These are phyloP conservation scores for Orthosia gothica DNA, from an alignment of 2,888 invertebrate genomes.

Conservation along the genomic window DNA sequence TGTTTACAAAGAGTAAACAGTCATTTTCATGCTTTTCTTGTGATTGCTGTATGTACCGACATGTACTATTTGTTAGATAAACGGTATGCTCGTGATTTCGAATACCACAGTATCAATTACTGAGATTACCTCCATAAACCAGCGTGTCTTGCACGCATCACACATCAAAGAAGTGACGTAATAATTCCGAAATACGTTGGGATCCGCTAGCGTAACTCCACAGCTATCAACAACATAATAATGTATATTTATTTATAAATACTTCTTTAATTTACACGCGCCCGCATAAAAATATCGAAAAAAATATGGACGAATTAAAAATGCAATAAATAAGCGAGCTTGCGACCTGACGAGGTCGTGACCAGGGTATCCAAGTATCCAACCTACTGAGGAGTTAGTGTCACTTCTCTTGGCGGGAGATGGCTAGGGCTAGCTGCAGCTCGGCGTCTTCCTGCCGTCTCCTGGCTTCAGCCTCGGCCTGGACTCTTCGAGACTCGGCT, in stretches of 20 bases:
- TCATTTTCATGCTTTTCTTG: not conserved
- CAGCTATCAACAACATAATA: conserved; percentile 37
- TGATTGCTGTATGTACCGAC: not conserved
- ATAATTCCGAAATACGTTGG: conserved; percentile 17
- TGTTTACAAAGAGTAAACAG: not conserved
- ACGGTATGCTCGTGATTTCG: conserved; percentile 5
- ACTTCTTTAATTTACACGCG: conserved; percentile 48
- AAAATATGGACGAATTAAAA: conserved; percentile 56
- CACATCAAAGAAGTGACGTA: not conserved
- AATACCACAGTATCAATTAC: conserved; percentile 7
- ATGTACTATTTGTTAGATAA: conserved; percentile 2
- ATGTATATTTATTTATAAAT: conserved; percentile 48
- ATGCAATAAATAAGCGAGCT: conserved; percentile 45
- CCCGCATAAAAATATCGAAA: conserved; percentile 50
- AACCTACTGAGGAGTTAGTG: fast-evolving
- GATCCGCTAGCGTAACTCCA: conserved; percentile 17
- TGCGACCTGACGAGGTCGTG: not conserved
- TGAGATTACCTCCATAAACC: conserved; percentile 22
- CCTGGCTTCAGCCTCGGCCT: conserved; percentile 92
- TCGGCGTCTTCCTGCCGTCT: conserved; percentile 94
- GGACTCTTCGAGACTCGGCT: conserved; percentile 91
- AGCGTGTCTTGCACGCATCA: not conserved
- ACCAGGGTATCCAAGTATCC: too few relatives aligned
- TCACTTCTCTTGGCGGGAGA: conserved; percentile 92
- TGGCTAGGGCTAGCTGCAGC: conserved; percentile 93